These are phyloP conservation scores for Amazona vittata DNA, from an alignment of 2,113 vertebrate genomes.

Conservation along the genomic window DNA sequence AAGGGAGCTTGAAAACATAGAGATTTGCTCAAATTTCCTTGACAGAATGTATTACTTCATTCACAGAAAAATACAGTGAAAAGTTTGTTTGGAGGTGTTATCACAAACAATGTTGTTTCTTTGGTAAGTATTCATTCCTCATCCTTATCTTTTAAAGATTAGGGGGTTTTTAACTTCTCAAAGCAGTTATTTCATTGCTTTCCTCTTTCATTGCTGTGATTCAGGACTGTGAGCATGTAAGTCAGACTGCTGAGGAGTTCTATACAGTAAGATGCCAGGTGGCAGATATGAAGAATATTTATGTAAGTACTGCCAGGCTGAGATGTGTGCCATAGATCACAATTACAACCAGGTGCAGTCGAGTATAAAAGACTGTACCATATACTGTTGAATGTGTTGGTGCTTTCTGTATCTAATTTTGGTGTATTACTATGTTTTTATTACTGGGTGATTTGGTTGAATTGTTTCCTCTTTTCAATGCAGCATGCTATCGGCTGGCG, in stretches of 20 bases:
- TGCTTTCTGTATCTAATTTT: neutral
- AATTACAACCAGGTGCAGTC: neutral
- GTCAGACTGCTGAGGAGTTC: constrained; percentile 98
- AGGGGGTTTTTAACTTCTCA: neutral
- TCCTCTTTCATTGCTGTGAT: neutral
- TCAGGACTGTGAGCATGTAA: constrained; percentile 98
- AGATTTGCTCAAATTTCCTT: constrained; percentile 30
- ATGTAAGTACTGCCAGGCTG: constrained; percentile 81
- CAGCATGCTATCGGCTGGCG: neutral
- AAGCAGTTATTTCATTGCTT: neutral
- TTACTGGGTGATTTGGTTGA: neutral
- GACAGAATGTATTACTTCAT: constrained; percentile 54
- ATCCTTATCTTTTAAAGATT: neutral
- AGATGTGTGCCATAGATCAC: neutral
- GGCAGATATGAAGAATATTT: constrained; percentile 99
- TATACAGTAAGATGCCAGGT: constrained; percentile 98
- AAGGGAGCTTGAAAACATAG: neutral
- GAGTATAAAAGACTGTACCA: neutral
- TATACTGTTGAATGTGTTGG: rapidly evolving
- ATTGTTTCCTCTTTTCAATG: neutral
- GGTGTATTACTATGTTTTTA: neutral
- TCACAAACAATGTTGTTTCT: constrained; percentile 98
- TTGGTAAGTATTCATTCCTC: constrained; percentile 82
- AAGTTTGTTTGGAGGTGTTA: constrained; percentile 96
- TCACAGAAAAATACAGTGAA: constrained; percentile 98